Base-by-base conservation (phyloP, 2,113 vertebrate genomes). In the Rhegmatorhina hoffmannsi region DNA sequence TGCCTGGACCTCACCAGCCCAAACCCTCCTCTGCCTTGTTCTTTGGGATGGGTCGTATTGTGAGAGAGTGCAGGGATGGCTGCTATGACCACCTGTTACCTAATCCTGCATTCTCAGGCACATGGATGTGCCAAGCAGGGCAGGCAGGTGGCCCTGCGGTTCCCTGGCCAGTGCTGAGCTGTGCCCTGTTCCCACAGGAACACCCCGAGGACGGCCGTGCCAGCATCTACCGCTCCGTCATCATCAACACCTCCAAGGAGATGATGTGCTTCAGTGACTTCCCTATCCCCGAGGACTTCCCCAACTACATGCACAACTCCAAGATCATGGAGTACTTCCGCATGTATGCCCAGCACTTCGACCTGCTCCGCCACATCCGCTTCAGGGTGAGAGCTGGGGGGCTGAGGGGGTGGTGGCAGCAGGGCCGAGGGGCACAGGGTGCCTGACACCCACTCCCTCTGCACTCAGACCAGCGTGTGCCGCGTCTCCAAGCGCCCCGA, bases 261-360 rank as follows among this genome's bases (percentile, higher is more conserved):
- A 98, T 99, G 97, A 99, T 99, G 98, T 99, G 99, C 96, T 99
- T 98, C 97, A 99, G 99, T 8, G 98, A 99, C 88, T 99, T 98
- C 56, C 99, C 98, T 72, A 98, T 99, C 94, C 99, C 99, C 0
- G 98, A 96, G 3, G 81, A 99, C 67, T 99, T 96, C 86, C 98
- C 99, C 59, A 99, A 99, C 98, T 99, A 95, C 97, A 98, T 99
- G 98, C 28, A 89, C 75, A 88, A 63, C 11, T 89, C 86, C 43
- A 95, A 97, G 90, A 78, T 99, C 74, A 81, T 99, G 89, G 96
- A 98, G 40, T 99, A 99, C 66, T 98, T 98, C 95, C 97, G 96
- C 72, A 98, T 98, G 93, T 99, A 99, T 4, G 98, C 98, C 19
- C 93, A 96, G 58, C 97, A 95, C 85, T 99, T 99, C 16, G 90